Evolutionary conservation across 2,797 vertebrate genomes (phyloP), one percentile per base, ranked within the genome.

Genomic region (Hippoglossus hippoglossus): DNA sequence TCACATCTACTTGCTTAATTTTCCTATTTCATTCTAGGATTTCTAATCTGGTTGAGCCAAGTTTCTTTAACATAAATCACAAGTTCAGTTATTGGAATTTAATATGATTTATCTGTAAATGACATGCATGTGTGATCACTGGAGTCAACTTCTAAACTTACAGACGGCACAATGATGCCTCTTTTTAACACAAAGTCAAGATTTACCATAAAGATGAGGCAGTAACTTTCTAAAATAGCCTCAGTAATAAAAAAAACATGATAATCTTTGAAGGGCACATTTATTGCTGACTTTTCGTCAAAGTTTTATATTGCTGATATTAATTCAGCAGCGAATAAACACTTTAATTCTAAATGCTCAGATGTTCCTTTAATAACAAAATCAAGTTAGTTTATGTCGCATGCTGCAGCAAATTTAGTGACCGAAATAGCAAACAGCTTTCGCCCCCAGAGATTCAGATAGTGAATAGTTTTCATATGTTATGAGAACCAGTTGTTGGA

Each of bases 391-490:
- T 31, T 5, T 31, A 0, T 39, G 12, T 51, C 18, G 60, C 72
- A 54, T 31, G 36, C 21, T 58, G 3, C 34, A 22, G n/a, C 2
- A 55, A 57, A 53, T 52, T 15, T 44, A 47, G n/a, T 46, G 15
- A 62, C 34, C 13, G 24, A 56, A 68, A 26, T 65, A 47, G 50
- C 41, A 15, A 21, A 24, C 9, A 24, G 25, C 24, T 62, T 75
- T 36, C 34, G 34, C 34, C 34, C 34, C 1, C 28, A 31, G 28
- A 31, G 28, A 31, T 31, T 8, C 28, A 31, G 1, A 12, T 3
- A 12, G 34, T 67, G 21, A 74, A 51, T 31, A 0, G 8, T 64
- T 68, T 58, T 9, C 31, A 63, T 64, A n/a, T 53, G 6, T 34
- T 50, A 13, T 61, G 16, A n/a, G 9, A 12, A 36, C 11, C 16